These are phyloP conservation scores for Ferrisia virgata DNA, from an alignment of 2,888 invertebrate species.

Conservation along the genomic window DNA sequence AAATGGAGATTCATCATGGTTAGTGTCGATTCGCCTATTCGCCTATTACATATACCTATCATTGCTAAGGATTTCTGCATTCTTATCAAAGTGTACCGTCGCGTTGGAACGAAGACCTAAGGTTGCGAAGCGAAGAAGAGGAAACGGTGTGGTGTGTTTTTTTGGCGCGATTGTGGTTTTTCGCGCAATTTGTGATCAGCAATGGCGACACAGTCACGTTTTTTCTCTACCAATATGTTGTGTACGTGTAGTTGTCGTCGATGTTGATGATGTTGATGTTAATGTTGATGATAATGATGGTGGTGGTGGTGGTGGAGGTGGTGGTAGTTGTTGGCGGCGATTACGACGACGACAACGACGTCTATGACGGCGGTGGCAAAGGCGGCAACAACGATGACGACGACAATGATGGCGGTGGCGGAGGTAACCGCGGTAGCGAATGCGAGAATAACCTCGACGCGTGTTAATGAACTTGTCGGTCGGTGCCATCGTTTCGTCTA, in stretches of 20 bases:
- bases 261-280: background rate
- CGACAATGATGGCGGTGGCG: background rate
- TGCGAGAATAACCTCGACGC: constrained; percentile 46
- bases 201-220: too few species aligned
- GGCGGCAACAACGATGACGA: background rate
- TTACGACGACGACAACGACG: background rate
- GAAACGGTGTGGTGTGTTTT: too few species aligned
- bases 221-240: too few species aligned
- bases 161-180: background rate
- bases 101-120: too few species aligned
- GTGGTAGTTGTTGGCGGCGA: background rate
- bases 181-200: background rate
- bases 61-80: too few species aligned
- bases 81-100: too few species aligned
- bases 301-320: background rate
- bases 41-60: too few species aligned
- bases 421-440: constrained; percentile 37
- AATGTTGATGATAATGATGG: background rate
- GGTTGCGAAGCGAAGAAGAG: too few species aligned
- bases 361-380: background rate
- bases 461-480: constrained; percentile 43
- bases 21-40: background rate
- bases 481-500: constrained; percentile 31
- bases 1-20: too few species aligned
- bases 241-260: background rate